Base-by-base conservation (phyloP, 2,888 invertebrate genomes). In the Hypsopygia costalis region DNA sequence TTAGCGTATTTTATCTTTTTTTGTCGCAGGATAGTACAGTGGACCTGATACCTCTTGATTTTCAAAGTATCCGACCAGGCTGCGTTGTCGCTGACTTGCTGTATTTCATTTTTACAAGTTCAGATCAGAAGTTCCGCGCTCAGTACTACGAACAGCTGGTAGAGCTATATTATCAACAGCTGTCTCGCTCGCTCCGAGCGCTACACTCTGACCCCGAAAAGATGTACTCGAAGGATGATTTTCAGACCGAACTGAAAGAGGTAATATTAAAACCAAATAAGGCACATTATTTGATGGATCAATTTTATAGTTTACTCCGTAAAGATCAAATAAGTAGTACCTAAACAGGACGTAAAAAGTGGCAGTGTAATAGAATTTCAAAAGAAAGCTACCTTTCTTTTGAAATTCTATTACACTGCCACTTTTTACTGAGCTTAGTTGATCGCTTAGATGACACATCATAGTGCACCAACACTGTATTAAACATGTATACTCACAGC, bases 141-240 rank as follows among this genome's bases (percentile, higher is more conserved):
- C 3, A 41, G 22, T 43, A 67, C 43, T 63, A 51, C 38, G 38
- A 54, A 1, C 33, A 43, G 3, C 52, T 70, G 0, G n/a, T 67
- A 1, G 55, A 67, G 2, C 51, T 59, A 29, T 71, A 71, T 45
- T 60, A 65, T 32, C 30, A 43, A 4, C 37, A 49, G 36, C 38
- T 55, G 9, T n/a, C 25, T 1, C 21, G 36, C 1, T 44, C 50
- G 9, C 20, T 55, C 16, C 9, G 11, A n/a, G 38, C 45, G 7
- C 21, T 55, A 1, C 22, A 35, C 1, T 6, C 51, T 11, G 29
- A 44, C 2, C 38, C 46, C 7, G 44, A 43, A 0, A 34, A 45
- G 11, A 35, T 32, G 2, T 49, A 50, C 5, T 35, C 49, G 0
- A 41, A 32, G 28, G 32, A 41, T 20, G 44, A 43, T 11, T 49